phyloP scores from a whole-genome alignment of 2,113 vertebrate species.

The Brachyhypopomus occidentalis region DNA sequence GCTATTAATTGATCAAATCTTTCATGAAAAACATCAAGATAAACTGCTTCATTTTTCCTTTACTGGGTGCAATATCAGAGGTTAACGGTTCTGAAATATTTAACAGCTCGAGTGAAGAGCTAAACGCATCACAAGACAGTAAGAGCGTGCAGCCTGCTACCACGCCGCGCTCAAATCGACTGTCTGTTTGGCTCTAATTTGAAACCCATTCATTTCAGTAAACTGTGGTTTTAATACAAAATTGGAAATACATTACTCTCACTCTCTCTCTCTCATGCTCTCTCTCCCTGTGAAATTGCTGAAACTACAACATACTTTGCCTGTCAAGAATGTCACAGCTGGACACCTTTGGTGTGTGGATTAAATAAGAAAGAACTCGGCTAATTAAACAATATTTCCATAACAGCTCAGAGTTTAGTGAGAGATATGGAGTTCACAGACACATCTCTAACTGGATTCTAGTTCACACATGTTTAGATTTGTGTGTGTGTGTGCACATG shows the following conservation, averaged over 20 bases:
- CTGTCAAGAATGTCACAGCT: conserved; percentile 75
- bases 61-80: not conserved
- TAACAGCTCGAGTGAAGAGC: conserved; percentile 44
- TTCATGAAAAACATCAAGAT: too few species aligned
- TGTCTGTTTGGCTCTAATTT: conserved; percentile 65
- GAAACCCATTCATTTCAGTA: conserved; percentile 66
- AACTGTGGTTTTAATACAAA: conserved; percentile 61
- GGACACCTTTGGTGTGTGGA: conserved; percentile 70
- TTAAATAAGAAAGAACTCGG: conserved; percentile 76
- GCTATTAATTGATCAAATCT: too few species aligned
- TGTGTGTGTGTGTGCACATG: conserved; percentile 63
- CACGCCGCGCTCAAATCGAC: conserved; percentile 56
- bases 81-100: conserved; percentile 57
- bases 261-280: conserved; percentile 27
- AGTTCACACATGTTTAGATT: not conserved
- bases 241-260: conserved; percentile 56
- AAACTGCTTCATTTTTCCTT: too few species aligned
- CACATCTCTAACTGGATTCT: not conserved
- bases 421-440: conserved; percentile 51
- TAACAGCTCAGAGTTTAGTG: conserved; percentile 72
- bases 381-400: conserved; percentile 76
- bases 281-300: conserved; percentile 55
- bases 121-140: conserved; percentile 55
- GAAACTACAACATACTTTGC: conserved; percentile 68
- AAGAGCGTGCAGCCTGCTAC: conserved; percentile 41